Evolutionary conservation across 2,888 invertebrate genomes (phyloP), one percentile per base, ranked within the genome.

Genomic region (Antheraea yamamai): DNA sequence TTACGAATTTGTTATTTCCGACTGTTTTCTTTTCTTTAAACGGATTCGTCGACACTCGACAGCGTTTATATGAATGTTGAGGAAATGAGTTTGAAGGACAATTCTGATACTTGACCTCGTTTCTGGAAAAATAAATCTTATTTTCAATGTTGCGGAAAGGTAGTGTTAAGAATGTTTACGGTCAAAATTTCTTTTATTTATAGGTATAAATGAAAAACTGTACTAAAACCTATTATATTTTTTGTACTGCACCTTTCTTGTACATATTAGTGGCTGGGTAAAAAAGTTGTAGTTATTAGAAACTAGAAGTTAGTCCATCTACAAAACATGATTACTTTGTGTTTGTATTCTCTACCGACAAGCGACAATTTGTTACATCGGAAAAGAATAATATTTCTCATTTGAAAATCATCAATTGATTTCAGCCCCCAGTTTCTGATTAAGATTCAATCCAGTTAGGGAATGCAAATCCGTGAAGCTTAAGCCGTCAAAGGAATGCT

Each of bases 1-100:
- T 90, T 89, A 88, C 88, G 84, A 93, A 94, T 93, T 94, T 94
- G 93, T 93, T 94, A 94, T 95, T 93, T 94, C 94, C 93, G 92
- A 82, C 85, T 90, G 88, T 85, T 92, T 93, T 92, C 90, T 91
- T 93, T 91, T 87, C 89, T 88, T 87, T 90, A 93, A 93, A 89
- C 91, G 90, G 91, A 92, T 92, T 91, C 89, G 88, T 89, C 89
- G 88, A 82, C 86, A 84, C 88, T 89, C 89, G 88, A 83, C 87
- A 84, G 88, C 88, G 86, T 92, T 90, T 88, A 87, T 84, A 87
- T 88, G 89, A 90, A 92, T 91, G 88, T 87, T 86, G 86, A 90
- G 93, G 91, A 93, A 94, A 93, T 93, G 91, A 92, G 88, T 90
- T 91, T 81, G 85, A 83, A 85, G 85, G 84, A 84, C 87, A 87